Percentiles rank a stretch among this genome's conserved stretches.
Evolutionary conservation across 2,113 vertebrate species (phyloP).

Genomic region (Aix galericulata): DNA sequence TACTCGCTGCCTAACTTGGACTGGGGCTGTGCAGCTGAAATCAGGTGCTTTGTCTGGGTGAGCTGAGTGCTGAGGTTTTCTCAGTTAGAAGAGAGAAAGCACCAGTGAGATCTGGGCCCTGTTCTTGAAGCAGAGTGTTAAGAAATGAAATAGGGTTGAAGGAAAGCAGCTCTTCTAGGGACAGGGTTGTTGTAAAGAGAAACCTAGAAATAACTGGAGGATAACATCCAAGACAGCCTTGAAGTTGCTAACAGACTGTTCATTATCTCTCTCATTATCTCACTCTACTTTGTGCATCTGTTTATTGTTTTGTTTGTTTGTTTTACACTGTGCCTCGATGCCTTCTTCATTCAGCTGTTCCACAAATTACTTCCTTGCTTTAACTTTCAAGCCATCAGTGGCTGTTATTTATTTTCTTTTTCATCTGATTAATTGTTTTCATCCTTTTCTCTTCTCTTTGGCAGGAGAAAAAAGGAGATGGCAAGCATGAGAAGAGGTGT

Average conservation of each 20-base stretch:
- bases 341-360: not conserved
- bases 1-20: not conserved
- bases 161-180: not conserved
- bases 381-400: slow-evolving; percentile 1
- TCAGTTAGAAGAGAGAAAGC: not conserved
- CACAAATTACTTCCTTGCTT: slow-evolving; percentile 47
- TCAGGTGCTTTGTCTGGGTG: not conserved
- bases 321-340: not conserved
- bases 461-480: not conserved
- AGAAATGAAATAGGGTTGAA: not conserved
- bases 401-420: slow-evolving; percentile 8
- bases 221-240: not conserved
- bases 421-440: slow-evolving; percentile 30
- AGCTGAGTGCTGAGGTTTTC: not conserved
- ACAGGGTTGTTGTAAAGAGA: not conserved
- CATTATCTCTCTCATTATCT: not conserved
- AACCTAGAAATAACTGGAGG: not conserved
- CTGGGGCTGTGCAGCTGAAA: not conserved
- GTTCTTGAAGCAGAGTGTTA: not conserved
- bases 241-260: not conserved
- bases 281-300: not conserved
- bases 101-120: not conserved
- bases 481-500: not conserved
- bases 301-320: not conserved
- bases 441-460: not conserved